Evolutionary conservation across 2,113 vertebrate species (phyloP).

Genomic region (Prietella phreatophila): DNA sequence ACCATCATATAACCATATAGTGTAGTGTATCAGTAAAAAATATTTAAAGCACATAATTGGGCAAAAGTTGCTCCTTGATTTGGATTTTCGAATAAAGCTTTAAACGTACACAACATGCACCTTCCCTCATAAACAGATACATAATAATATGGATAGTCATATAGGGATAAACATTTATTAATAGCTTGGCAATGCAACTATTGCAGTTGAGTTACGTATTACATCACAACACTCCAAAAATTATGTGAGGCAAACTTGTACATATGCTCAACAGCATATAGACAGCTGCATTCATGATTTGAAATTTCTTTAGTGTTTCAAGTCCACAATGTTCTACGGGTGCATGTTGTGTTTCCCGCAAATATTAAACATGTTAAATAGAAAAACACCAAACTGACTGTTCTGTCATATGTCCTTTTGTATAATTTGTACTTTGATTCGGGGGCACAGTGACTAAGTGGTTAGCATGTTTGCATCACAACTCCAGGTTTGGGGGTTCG

Average conservation of each 20-base stretch:
- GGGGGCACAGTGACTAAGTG: too few relatives aligned
- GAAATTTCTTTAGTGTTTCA: not conserved
- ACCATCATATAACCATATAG: too few relatives aligned
- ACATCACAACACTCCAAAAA: not conserved
- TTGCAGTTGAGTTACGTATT: not conserved
- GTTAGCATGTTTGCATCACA: too few relatives aligned
- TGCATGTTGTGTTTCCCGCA: not conserved
- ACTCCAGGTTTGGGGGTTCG: too few relatives aligned
- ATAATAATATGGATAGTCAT: not conserved
- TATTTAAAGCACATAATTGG: too few relatives aligned
- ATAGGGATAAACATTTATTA: not conserved
- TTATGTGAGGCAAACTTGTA: not conserved
- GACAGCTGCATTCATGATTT: not conserved
- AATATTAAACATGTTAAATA: not conserved
- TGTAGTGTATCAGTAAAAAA: too few relatives aligned
- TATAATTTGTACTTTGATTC: too few relatives aligned
- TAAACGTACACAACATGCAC: not conserved
- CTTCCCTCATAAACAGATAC: not conserved
- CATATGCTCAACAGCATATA: not conserved
- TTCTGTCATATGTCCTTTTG: too few relatives aligned
- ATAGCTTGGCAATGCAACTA: not conserved
- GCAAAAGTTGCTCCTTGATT: too few relatives aligned
- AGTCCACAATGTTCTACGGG: not conserved
- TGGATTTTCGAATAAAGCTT: too few relatives aligned
- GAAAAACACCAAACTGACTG: not conserved